Evolutionary conservation across 1,140 invertebrate species (phyloP).

Genomic region (Drosophila kikkawai): DNA sequence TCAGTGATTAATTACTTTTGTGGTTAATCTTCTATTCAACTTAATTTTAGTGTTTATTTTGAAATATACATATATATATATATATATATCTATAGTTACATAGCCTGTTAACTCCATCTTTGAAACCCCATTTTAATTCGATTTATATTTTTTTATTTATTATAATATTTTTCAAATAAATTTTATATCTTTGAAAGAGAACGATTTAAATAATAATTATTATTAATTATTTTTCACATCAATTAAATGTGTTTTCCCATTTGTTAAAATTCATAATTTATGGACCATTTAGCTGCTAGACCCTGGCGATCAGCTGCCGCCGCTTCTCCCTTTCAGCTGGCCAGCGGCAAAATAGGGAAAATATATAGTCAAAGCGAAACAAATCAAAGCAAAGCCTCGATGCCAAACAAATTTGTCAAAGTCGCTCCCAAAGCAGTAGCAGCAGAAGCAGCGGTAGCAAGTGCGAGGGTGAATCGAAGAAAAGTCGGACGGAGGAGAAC

Average conservation of each 20-base stretch:
- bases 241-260: constrained; percentile 4
- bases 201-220: neutral
- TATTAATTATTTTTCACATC: neutral
- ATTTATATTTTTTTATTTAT: too few species aligned
- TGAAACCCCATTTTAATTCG: too few species aligned
- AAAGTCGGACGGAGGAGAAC: neutral
- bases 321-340: neutral
- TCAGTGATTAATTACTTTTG: neutral
- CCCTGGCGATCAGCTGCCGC: constrained; percentile 18
- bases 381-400: constrained; percentile 42
- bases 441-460: neutral
- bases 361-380: constrained; percentile 11
- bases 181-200: too few species aligned
- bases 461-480: neutral
- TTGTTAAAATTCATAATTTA: constrained; percentile 7
- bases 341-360: constrained; percentile 1
- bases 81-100: too few species aligned
- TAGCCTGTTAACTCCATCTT: too few species aligned
- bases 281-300: constrained; percentile 8
- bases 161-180: too few species aligned
- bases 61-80: too few species aligned
- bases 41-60: neutral
- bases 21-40: neutral
- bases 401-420: constrained; percentile 60
- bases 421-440: constrained; percentile 32